Evolutionary conservation across 2,888 invertebrate species (phyloP), one percentile per base, ranked within the genome.

Genomic region (Brenthis ino): DNA sequence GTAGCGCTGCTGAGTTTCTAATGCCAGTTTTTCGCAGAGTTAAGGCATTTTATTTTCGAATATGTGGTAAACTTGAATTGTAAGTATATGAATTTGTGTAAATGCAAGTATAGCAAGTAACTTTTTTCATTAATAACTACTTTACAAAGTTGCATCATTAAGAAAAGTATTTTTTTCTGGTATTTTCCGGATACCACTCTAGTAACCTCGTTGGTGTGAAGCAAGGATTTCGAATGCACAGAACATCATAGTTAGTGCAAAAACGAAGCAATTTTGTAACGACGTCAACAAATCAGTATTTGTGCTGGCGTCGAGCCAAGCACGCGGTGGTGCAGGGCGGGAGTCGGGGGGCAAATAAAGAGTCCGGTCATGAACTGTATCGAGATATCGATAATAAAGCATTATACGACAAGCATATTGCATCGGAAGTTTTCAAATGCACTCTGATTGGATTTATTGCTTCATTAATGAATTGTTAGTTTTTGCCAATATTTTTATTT

Each of bases 221-320:
- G 63, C 58, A 67, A 53, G 56, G 57, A 72, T 67, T 69, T 69
- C 55, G 50, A 65, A 69, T 69, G 65, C 63, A 55, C 54, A 50
- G 33, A 69, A 61, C 69, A 66, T 20, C 67, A 61, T 56, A 70
- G 76, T 79, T 80, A 76, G 77, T 76, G 81, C 79, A 88, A 88
- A 89, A 89, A 88, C 86, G 84, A 80, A 83, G 86, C 86, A 87
- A 91, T 91, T 89, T 90, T 88, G 87, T 89, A 90, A 89, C 85
- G 79, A 85, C 83, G 84, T 85, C 84, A 81, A 86, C 83, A 85
- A 87, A 89, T 90, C 90, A 89, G 90, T 85, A 86, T 82, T 85
- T 81, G 80, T 80, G 80, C 79, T 91, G 92, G 92, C 88, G 72
- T 54, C 57, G 53, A 68, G 91, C 92, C 91, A 91, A 83, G 84